Percentiles rank a stretch among this genome's conserved stretches.
Conservation (phyloP, 2,113 vertebrate species). For the Pristiophorus japonicus region DNA sequence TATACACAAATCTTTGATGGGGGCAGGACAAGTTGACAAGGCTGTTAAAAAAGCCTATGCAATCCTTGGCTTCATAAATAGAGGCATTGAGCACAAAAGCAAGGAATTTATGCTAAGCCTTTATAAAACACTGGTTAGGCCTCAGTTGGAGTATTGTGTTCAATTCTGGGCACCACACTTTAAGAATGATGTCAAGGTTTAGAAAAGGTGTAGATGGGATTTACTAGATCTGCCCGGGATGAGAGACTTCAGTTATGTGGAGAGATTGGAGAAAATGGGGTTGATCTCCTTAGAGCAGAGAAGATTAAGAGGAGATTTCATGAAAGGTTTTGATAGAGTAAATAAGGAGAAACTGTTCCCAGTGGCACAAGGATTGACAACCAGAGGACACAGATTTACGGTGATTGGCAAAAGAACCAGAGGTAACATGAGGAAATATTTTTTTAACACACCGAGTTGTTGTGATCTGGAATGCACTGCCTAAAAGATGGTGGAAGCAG, state of each 20-base stretch:
- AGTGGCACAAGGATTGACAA: too few species aligned
- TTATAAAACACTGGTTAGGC: neutral
- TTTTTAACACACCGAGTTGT: neutral
- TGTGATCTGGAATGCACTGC: neutral
- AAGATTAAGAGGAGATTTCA: too few species aligned
- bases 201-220: neutral
- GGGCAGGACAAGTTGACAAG: neutral
- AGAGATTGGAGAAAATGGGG: neutral
- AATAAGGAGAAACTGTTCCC: too few species aligned
- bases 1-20: neutral
- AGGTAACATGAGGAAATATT: neutral
- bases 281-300: too few species aligned
- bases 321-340: too few species aligned
- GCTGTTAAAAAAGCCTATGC: neutral
- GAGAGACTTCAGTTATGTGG: neutral
- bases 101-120: neutral
- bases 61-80: too few species aligned
- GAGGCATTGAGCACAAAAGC: neutral
- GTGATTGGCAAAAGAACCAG: neutral
- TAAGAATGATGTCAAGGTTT: neutral
- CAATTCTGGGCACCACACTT: neutral
- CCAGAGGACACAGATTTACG: neutral
- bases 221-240: neutral
- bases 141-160: neutral
- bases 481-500: neutral